Evolutionary conservation across 2,888 invertebrate species (phyloP).

Genomic region (Hirtodrosophila duncani): DNA sequence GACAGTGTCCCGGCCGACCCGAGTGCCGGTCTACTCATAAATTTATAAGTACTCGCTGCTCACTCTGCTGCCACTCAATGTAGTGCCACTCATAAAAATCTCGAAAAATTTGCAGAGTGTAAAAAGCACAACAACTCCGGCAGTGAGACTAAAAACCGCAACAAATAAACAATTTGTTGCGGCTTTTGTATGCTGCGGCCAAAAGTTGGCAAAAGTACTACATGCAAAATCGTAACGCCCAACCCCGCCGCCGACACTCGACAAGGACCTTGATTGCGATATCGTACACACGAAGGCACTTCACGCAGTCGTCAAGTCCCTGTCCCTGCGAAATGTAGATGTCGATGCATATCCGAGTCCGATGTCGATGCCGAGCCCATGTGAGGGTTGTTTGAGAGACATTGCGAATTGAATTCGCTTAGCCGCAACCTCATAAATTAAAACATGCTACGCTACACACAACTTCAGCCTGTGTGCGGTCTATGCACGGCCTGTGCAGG

Average conservation of each 20-base stretch:
- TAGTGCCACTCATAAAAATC: constrained; percentile 58
- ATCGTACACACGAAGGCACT: constrained; percentile 51
- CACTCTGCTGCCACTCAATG: constrained; percentile 3
- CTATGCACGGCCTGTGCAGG: no score
- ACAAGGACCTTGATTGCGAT: constrained; percentile 26
- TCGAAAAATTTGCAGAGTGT: constrained; percentile 14
- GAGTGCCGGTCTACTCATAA: constrained; percentile 55
- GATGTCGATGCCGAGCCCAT: constrained; percentile 1
- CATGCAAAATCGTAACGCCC: constrained; percentile 47
- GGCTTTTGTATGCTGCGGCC: constrained; percentile 52
- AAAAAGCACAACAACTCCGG: constrained; percentile 7
- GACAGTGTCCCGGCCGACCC: no score
- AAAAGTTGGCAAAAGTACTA: constrained; percentile 27
- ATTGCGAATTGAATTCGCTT: constrained; percentile 64
- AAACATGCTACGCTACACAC: no score
- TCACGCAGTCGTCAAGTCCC: constrained; percentile 35
- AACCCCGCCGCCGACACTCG: constrained; percentile 52
- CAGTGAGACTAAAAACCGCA: no score
- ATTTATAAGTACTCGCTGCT: constrained; percentile 53
- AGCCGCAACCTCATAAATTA: constrained; percentile 72
- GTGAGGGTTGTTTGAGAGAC: constrained; percentile 31
- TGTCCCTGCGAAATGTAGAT: no score
- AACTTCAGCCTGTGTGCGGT: no score
- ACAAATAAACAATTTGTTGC: constrained; percentile 70
- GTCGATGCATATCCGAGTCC: no score